Base-by-base conservation (phyloP, 2,888 invertebrate genomes). In the Panopea generosa region DNA sequence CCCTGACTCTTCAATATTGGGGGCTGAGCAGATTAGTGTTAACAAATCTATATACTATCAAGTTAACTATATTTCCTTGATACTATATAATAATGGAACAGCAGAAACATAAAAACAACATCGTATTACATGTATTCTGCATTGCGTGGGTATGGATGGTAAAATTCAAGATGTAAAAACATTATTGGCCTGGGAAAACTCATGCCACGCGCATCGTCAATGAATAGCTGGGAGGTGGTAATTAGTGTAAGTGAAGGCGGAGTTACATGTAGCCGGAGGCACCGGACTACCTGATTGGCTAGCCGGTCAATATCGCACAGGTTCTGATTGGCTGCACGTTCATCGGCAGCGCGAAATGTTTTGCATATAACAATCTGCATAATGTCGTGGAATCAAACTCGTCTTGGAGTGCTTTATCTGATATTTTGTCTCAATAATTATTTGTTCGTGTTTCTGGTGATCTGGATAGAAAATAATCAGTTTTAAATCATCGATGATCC, bases 401-500 rank as follows among this genome's bases (percentile, higher is more conserved):
- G 61, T 65, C 47, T 60, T 66, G 47, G 65, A 52, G 49, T 63
- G 52, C 70, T 74, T 78, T 78, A 78, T 78, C 78, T 66, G 73
- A 78, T 74, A 74, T 69, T 74, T 4, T 33, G 78, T 77, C 68
- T 72, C 59, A 57, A 67, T 70, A 73, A 74, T 78, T 73, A 70
- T 62, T 57, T 59, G 67, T 66, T 72, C 60, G 72, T 45, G 63
- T 67, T 53, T 74, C 78, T 69, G 70, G 73, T 53, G 67, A 62
- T 75, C 72, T 72, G 68, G 73, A 59, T 43, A 43, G 56, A 55
- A 63, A 57, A 63, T 80, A 73, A 77, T 80, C 80, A 77, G 73
- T 62, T 73, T 77, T 80, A 76, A 80, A 76, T 76, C 76, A 73
- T 70, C 52, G 60, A 62, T 69, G 80, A 80, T 73, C 80, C 45